phyloP scores from a whole-genome alignment of 2,888 invertebrate species.

The Blastobasis lacticolella region DNA sequence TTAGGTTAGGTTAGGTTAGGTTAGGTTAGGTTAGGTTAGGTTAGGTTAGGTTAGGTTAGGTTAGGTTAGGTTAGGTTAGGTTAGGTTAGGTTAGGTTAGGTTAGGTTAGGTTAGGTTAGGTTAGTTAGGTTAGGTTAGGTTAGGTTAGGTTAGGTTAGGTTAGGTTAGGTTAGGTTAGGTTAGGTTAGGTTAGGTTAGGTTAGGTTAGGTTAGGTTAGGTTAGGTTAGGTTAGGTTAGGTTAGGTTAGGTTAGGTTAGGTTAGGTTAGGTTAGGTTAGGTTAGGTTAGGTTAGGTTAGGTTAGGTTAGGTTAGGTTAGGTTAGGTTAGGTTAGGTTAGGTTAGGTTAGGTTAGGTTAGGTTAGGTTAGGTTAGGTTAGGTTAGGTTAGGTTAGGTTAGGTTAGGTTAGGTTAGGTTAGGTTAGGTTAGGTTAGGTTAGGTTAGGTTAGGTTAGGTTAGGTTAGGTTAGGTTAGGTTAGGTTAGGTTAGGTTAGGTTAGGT shows the following conservation, averaged over 20 bases:
- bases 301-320: slow-evolving; percentile 7
- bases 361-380: slow-evolving; percentile 5
- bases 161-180: too few relatives aligned
- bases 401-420: slow-evolving; percentile 5
- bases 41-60: slow-evolving; percentile 3
- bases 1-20: not conserved
- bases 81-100: too few relatives aligned
- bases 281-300: slow-evolving; percentile 6
- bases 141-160: too few relatives aligned
- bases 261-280: slow-evolving; percentile 6
- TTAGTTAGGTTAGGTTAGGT: too few relatives aligned
- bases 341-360: slow-evolving; percentile 5
- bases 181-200: slow-evolving; percentile 3
- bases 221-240: slow-evolving; percentile 3
- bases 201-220: slow-evolving; percentile 5
- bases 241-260: slow-evolving; percentile 5
- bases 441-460: slow-evolving; percentile 5
- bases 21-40: slow-evolving; percentile 5
- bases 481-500: slow-evolving; percentile 5
- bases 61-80: slow-evolving; percentile 3
- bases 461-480: slow-evolving; percentile 5
- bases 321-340: slow-evolving; percentile 9
- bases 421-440: slow-evolving; percentile 5
- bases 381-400: slow-evolving; percentile 5
- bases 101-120: too few relatives aligned